Evolutionary conservation across 2,113 vertebrate species (phyloP).

Genomic region (Chaenogobius annularis): DNA sequence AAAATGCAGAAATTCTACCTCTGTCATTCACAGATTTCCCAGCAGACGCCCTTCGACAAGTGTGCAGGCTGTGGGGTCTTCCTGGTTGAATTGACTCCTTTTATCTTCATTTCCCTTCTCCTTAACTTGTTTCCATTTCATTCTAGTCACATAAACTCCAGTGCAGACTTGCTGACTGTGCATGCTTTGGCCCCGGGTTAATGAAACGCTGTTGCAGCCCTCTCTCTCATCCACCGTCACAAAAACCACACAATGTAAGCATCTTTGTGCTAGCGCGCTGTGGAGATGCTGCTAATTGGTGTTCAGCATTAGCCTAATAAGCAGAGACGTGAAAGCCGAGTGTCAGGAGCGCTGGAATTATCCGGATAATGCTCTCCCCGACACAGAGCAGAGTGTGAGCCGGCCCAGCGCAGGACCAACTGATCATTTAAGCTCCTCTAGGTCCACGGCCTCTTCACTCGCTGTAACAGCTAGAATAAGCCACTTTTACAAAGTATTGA

Average conservation of each 20-base stretch:
- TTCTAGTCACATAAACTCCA: background rate
- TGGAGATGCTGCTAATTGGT: slow-evolving; percentile 6
- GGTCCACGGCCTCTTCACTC: slow-evolving; percentile 6
- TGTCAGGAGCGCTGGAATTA: background rate
- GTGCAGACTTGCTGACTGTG: background rate
- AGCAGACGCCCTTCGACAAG: too few species aligned
- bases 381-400: background rate
- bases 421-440: slow-evolving; percentile 34
- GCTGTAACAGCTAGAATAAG: background rate
- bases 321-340: background rate
- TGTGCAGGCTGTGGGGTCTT: too few species aligned
- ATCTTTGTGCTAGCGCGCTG: background rate
- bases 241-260: background rate
- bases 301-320: background rate
- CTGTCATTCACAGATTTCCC: too few species aligned
- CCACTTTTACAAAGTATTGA: too few species aligned
- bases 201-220: background rate
- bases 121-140: background rate
- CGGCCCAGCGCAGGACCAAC: background rate
- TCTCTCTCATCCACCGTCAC: background rate
- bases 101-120: background rate
- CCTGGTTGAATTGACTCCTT: too few species aligned
- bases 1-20: too few species aligned
- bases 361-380: background rate
- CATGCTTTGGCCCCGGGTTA: background rate